Evolutionary conservation across 2,888 invertebrate genomes (phyloP), one percentile per base, ranked within the genome.

Genomic region (Pogonocherus hispidulus): DNA sequence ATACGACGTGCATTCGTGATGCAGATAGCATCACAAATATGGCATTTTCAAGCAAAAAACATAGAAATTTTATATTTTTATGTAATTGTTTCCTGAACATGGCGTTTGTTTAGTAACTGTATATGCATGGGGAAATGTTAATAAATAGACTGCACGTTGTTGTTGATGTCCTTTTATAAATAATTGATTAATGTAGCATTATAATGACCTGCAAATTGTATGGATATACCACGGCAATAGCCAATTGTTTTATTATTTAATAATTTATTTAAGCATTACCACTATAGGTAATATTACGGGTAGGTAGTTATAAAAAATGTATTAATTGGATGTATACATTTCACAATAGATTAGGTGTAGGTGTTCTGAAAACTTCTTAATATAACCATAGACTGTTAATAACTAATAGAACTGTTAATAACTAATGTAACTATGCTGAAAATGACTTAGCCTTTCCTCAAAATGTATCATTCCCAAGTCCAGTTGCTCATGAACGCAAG

Each of bases 51-150:
- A 49, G 16, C 35, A 55, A 63, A 67, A 51, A 56, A 16, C 6
- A 2, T 44, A 46, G 54, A 52, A 35, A 52, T 47, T 46, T 35
- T 62, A 46, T 5, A 37, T 57, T 47, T 46, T 63, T 62, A 66
- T 49, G 32, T 64, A 67, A 67, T 65, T 65, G 62, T 51, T 62
- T 70, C 64, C 65, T 56, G 54, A 51, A 67, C 67, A 67, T 41
- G 70, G 23, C 37, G 51, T 22, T 51, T 9, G 65, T 4, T 49
- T 23, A 22, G 35, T 64, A 56, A n/a, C 16, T 46, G n/a, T 49
- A 11, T 49, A 49, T 32, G 41, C 41, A 41, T 41, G 41, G n/a
- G 41, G 41, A 41, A 41, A 41, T 16, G 14, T 14, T 14, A 14
- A 41, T 16, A 14, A n/a, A 16, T 41, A 41, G 14, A 41, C 11